phyloP scores from a whole-genome alignment of 1,140 invertebrate species.

The Drosophila persimilis region DNA sequence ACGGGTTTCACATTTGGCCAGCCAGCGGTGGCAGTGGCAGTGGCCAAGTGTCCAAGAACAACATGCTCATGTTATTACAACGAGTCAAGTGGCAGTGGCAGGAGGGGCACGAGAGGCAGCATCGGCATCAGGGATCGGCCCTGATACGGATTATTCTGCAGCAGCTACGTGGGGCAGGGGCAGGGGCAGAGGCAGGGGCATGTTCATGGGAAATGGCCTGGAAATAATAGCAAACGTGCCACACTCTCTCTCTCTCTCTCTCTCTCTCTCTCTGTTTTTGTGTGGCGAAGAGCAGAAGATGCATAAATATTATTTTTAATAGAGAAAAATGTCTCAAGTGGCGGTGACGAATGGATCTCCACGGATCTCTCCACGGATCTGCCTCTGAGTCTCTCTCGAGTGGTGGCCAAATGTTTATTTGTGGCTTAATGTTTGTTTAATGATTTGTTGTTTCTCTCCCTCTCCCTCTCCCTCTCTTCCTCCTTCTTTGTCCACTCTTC shows the following conservation, averaged over 20 bases:
- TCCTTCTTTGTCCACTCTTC: not conserved
- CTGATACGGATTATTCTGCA: constrained; percentile 40
- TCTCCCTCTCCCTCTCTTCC: not conserved
- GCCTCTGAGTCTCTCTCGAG: not conserved
- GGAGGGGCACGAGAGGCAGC: not conserved
- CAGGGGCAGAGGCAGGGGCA: not conserved
- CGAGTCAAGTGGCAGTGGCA: constrained; percentile 28
- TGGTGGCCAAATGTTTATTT: constrained; percentile 53
- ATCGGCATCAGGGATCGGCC: constrained; percentile 17
- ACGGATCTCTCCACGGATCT: constrained; percentile 1
- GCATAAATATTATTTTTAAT: constrained; percentile 79
- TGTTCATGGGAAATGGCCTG: constrained; percentile 78
- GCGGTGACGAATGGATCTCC: constrained; percentile 63
- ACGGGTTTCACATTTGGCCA: constrained; percentile 33
- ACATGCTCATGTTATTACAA: constrained; percentile 45
- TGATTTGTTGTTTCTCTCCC: constrained; percentile 64
- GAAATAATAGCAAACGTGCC: constrained; percentile 80
- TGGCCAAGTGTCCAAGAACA: constrained; percentile 17
- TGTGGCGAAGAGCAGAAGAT: constrained; percentile 49
- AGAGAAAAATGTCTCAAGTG: constrained; percentile 75
- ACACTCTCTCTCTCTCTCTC: constrained; percentile 35
- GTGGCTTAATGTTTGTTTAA: constrained; percentile 71
- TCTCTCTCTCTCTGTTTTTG: too few species aligned
- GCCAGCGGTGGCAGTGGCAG: not conserved
- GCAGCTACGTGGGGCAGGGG: too few species aligned